phyloP scores from a whole-genome alignment of 2,113 vertebrate species.

The Mustela nigripes region DNA sequence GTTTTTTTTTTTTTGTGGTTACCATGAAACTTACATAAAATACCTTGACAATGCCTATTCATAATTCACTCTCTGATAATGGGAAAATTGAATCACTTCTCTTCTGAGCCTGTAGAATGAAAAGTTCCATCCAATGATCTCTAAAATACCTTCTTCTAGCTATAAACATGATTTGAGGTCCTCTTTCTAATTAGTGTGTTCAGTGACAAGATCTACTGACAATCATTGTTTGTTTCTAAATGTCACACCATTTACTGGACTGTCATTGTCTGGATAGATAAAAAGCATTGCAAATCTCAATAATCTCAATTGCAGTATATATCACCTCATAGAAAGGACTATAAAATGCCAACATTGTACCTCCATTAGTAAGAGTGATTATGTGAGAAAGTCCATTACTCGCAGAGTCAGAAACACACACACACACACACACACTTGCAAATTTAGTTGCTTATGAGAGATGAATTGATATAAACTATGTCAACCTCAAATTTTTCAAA shows the following conservation, averaged over 20 bases:
- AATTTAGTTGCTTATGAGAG: neutral
- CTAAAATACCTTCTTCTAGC: neutral
- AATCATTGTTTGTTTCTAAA: neutral
- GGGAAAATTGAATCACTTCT: neutral
- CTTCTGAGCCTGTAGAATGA: neutral
- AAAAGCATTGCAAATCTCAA: neutral
- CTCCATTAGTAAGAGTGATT: neutral
- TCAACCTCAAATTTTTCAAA: neutral
- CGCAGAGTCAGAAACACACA: neutral
- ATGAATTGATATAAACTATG: neutral
- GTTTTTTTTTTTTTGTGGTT: neutral
- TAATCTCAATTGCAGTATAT: neutral
- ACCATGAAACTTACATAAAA: neutral
- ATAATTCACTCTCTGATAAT: neutral
- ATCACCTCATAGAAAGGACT: neutral
- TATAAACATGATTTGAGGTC: neutral
- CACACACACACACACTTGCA: neutral
- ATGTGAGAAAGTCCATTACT: neutral
- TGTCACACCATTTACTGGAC: neutral
- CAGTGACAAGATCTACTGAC: conserved; percentile 3
- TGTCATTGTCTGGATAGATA: neutral
- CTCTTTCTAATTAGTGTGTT: neutral
- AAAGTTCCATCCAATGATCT: neutral
- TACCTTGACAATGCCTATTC: neutral
- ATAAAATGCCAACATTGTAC: neutral